Evolutionary conservation across 2,888 invertebrate genomes (phyloP).

Genomic region (Caenorhabditis afra): DNA sequence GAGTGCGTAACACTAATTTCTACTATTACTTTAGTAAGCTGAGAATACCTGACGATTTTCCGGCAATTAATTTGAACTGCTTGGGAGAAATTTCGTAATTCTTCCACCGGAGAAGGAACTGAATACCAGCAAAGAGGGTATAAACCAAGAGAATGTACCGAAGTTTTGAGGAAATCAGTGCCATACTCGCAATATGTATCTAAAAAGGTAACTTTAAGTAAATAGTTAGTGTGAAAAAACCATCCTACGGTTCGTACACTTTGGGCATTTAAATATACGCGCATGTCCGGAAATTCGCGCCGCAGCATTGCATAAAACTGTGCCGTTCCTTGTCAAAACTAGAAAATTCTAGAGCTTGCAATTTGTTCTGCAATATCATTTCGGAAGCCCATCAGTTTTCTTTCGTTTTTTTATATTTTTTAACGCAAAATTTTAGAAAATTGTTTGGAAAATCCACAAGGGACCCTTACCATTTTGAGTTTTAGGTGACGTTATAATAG

Average conservation of each 20-base stretch:
- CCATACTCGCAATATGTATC: conserved; percentile 68
- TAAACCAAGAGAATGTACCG: conserved; percentile 67
- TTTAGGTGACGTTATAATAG: too few relatives aligned
- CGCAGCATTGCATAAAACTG: conserved; percentile 13
- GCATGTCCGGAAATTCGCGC: background rate
- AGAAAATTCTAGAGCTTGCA: conserved; percentile 1
- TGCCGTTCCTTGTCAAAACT: background rate
- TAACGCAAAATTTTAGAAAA: too few relatives aligned
- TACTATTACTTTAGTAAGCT: conserved; percentile 4
- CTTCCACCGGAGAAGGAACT: conserved; percentile 71
- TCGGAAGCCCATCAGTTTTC: too few relatives aligned
- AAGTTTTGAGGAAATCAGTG: conserved; percentile 72
- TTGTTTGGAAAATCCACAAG: too few relatives aligned
- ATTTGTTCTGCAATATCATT: too few relatives aligned
- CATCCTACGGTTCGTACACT: background rate
- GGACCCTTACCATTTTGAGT: too few relatives aligned
- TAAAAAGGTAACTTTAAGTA: too few relatives aligned
- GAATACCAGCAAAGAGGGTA: conserved; percentile 57
- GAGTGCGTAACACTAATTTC: too few relatives aligned
- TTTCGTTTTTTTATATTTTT: too few relatives aligned
- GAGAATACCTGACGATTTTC: conserved; percentile 51
- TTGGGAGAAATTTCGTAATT: conserved; percentile 75
- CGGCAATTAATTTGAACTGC: conserved; percentile 73
- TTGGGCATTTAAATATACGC: background rate
- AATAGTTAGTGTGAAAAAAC: background rate